Evolutionary conservation across 1,140 invertebrate genomes (phyloP), one percentile per base, ranked within the genome.

Genomic region (Cyrtorhinus lividipennis): DNA sequence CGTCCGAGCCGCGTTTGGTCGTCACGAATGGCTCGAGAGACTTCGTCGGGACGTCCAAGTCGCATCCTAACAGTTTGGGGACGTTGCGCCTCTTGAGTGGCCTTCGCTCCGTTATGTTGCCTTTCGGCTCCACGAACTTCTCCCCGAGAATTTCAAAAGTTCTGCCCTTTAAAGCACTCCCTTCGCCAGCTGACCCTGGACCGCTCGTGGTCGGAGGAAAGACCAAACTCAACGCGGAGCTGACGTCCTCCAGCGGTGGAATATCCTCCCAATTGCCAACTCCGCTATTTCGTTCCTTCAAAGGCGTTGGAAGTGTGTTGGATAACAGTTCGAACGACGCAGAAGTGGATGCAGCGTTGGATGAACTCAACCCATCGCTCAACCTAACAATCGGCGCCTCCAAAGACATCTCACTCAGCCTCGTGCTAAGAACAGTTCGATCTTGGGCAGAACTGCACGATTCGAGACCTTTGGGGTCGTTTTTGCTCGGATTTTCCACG

Each of bases 91-190:
- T 10, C 20, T 20, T 53, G 5, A 53, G 48, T 5, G 48, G 48
- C 20, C 20, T 53, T 10, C 48, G 48, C 5, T 13, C 48, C 20
- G 48, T 53, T 13, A 53, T 53, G 10, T 10, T 20, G 10, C 48
- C 48, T 53, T 53, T 53, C 10, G 48, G 48, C 20, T 12, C 12
- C 20, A 53, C 5, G 18, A 53, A 15, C 20, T 53, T 53, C 20
- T 53, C 48, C 5, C 48, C 48, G 48, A 53, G 48, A 53, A 53
- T 53, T 53, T 53, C 48, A 38, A 38, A 5, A 38, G 30, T 38
- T 38, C 30, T 38, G 15, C 5, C 30, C 30, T 8, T 8, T 8
- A 15, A 15, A 8, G 5, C 15, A 8, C 5, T 8, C 5, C 5
- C 15, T 38, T 38, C 30, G 5, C 5, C 30, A 5, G 15, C 15